Evolutionary conservation across 2,113 vertebrate species (phyloP).

Genomic region (Grus americana): DNA sequence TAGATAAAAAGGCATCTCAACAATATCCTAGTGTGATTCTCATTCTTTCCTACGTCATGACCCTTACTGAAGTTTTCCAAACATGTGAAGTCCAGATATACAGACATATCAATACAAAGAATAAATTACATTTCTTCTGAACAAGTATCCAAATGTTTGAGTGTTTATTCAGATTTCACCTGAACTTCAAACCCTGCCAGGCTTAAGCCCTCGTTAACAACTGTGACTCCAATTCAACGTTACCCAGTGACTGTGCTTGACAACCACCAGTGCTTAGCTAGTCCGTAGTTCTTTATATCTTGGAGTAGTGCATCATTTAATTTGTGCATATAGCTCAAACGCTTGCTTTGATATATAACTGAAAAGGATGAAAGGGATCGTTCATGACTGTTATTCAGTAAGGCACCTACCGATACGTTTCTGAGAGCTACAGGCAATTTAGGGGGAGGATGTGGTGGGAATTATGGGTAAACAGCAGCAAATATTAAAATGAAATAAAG

Average conservation of each 20-base stretch:
- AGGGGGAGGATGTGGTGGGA: background rate
- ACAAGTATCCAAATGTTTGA: background rate
- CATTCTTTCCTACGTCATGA: background rate
- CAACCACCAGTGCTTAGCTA: background rate
- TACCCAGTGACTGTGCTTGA: background rate
- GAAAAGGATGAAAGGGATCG: background rate
- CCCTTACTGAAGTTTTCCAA: background rate
- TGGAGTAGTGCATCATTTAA: constrained; percentile 18
- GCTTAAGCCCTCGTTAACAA: background rate
- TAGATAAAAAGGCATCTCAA: background rate
- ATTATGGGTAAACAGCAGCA: constrained; percentile 35
- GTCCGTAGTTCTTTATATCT: background rate
- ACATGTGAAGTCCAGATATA: background rate
- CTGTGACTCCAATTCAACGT: background rate
- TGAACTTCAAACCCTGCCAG: background rate
- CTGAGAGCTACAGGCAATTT: constrained; percentile 10
- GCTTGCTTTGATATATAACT: background rate
- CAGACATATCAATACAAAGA: background rate
- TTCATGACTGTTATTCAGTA: background rate
- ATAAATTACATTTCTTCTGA: background rate
- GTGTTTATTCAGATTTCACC: background rate
- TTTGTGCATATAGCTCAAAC: background rate
- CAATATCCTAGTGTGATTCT: background rate
- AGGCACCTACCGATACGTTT: background rate
- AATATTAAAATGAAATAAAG: constrained; percentile 25